Base-by-base conservation (phyloP, 2,888 invertebrate species). In the Oeneis ivallda region DNA sequence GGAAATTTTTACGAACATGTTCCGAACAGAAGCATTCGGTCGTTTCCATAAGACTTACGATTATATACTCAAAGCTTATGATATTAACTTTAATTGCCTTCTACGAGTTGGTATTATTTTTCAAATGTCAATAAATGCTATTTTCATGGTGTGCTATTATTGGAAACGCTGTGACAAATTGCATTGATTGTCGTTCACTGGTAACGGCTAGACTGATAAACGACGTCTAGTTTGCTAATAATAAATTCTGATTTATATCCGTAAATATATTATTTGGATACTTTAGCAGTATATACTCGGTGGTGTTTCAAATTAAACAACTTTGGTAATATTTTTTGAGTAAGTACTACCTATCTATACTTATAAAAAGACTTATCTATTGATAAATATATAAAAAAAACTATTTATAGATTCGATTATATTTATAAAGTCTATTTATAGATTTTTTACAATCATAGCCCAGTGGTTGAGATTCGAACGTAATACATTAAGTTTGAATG, bases 11-110 rank as follows among this genome's bases (percentile, higher is more conserved):
- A n/a, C n/a, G n/a, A n/a, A n/a, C n/a, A n/a, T n/a, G n/a, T n/a
- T 76, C 70, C 65, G 74, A 76, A 79, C 50, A 75, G 66, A 76
- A 79, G 77, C 75, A 79, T 83, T 81, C 74, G 72, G 71, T 68
- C 73, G 73, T 74, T 74, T 73, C 66, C 69, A 54, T 61, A 71
- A 77, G 73, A 76, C 69, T 72, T 72, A 75, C 74, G 67, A n/a
- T n/a, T n/a, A n/a, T n/a, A n/a, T n/a, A n/a, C n/a, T n/a, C n/a
- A n/a, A n/a, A n/a, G n/a, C n/a, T n/a, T n/a, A n/a, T n/a, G n/a
- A 70, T 72, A 74, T 73, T 67, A 64, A 60, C 70, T 76, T 76
- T 74, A 76, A 67, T 69, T 69, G 65, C 60, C 63, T 61, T 63
- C 45, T 56, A 37, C 54, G 7, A 59, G 19, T 45, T 32, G 26